These are phyloP conservation scores for Dendrolimus houi DNA, from an alignment of 2,888 invertebrate species.

Conservation along the genomic window DNA sequence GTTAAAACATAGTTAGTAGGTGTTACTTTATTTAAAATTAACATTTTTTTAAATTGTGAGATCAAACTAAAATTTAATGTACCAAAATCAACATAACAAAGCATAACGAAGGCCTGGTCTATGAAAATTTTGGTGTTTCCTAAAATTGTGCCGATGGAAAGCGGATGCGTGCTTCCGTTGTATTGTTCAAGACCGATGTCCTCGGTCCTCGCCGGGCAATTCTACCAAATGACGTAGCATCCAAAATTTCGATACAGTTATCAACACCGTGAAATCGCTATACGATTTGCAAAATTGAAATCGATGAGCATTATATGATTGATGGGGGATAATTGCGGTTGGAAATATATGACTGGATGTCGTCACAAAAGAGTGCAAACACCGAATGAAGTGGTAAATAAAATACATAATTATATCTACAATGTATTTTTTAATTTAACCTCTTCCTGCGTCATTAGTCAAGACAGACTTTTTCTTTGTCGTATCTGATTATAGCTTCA, in stretches of 20 bases:
- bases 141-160: slow-evolving; percentile 62
- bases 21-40: too few species aligned
- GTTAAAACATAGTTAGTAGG: too few species aligned
- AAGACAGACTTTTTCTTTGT: too few species aligned
- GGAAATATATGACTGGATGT: too few species aligned
- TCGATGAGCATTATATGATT: slow-evolving; percentile 9
- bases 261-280: slow-evolving; percentile 52
- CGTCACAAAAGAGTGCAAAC: too few species aligned
- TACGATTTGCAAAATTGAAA: slow-evolving; percentile 33
- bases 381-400: too few species aligned
- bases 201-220: slow-evolving; percentile 67
- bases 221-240: slow-evolving; percentile 49
- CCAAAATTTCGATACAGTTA: slow-evolving; percentile 60
- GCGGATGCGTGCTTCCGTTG: slow-evolving; percentile 59
- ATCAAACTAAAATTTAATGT: slow-evolving; percentile 13
- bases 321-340: not conserved
- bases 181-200: slow-evolving; percentile 65
- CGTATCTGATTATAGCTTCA: too few species aligned
- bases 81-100: slow-evolving; percentile 63
- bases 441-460: too few species aligned
- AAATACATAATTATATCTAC: too few species aligned
- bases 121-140: slow-evolving; percentile 71
- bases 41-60: not conserved
- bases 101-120: slow-evolving; percentile 43
- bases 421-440: too few species aligned